These are phyloP conservation scores for Myiagra hebetior DNA, from an alignment of 2,113 vertebrate species.

Conservation along the genomic window DNA sequence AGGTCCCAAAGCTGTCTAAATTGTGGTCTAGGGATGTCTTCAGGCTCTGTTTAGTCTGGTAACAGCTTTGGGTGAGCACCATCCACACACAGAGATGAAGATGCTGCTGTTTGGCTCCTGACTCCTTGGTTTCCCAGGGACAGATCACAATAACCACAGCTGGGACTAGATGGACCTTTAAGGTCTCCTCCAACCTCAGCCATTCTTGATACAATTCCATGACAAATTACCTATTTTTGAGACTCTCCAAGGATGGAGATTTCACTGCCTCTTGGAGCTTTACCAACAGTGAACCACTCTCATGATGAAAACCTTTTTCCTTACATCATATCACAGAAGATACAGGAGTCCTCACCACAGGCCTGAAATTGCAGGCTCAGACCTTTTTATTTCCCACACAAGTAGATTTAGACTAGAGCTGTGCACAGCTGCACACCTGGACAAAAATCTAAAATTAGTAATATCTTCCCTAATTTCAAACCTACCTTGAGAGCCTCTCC, in stretches of 20 bases:
- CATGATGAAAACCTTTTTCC: not conserved
- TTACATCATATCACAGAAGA: not conserved
- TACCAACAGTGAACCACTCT: not conserved
- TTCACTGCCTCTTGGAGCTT: not conserved
- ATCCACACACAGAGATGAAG: not conserved
- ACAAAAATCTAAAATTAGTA: not conserved
- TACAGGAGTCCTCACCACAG: not conserved
- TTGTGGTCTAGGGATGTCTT: not conserved
- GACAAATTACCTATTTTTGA: not conserved
- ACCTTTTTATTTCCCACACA: not conserved
- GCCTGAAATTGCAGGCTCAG: not conserved
- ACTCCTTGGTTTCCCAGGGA: not conserved
- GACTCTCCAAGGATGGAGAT: not conserved
- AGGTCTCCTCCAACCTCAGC: not conserved
- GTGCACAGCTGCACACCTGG: not conserved
- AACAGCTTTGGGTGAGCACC: not conserved
- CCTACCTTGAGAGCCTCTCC: not conserved
- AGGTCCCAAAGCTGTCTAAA: not conserved
- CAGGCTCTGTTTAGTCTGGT: not conserved
- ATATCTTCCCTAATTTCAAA: not conserved
- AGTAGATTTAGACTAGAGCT: not conserved
- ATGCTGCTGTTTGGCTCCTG: not conserved
- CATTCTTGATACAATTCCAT: not conserved
- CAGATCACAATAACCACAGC: not conserved
- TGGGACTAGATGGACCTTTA: not conserved